Conservation (phyloP, 1,140 invertebrate species). For the Ooceraea biroi region DNA sequence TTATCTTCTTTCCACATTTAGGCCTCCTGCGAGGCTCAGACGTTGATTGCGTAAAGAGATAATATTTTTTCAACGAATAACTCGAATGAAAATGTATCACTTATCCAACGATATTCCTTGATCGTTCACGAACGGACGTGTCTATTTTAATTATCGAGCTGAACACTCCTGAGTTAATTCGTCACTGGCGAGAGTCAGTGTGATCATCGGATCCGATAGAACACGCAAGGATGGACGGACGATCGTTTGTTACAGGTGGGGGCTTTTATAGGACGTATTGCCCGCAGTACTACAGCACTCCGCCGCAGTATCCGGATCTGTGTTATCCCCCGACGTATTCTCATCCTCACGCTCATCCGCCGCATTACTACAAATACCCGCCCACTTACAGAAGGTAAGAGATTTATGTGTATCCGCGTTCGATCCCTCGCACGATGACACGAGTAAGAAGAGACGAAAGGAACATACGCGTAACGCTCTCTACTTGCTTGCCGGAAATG, state of each 20-base stretch:
- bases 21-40: not conserved
- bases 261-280: conserved; percentile 85
- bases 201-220: conserved; percentile 21
- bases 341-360: conserved; percentile 86
- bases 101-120: not conserved
- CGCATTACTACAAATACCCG: conserved; percentile 90
- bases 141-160: conserved; percentile 1
- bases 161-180: conserved; percentile 15
- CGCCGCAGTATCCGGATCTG: conserved; percentile 87
- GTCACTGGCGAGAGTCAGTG: not conserved
- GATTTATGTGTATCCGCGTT: conserved; percentile 51
- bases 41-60: not conserved
- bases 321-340: conserved; percentile 88
- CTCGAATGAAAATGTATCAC: not conserved
- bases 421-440: conserved; percentile 32
- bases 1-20: not conserved
- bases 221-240: conserved; percentile 35
- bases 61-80: not conserved
- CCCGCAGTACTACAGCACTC: conserved; percentile 85
- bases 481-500: conserved; percentile 12
- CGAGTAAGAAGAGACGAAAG: conserved; percentile 3
- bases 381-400: conserved; percentile 86
- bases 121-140: not conserved
- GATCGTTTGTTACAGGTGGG: conserved; percentile 76
- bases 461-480: conserved; percentile 1